A percentile compares a stretch with the other conserved stretches of the same genome.
These are phyloP conservation scores for Botia kubotai DNA, from an alignment of 2,797 vertebrate species.

Conservation along the genomic window DNA sequence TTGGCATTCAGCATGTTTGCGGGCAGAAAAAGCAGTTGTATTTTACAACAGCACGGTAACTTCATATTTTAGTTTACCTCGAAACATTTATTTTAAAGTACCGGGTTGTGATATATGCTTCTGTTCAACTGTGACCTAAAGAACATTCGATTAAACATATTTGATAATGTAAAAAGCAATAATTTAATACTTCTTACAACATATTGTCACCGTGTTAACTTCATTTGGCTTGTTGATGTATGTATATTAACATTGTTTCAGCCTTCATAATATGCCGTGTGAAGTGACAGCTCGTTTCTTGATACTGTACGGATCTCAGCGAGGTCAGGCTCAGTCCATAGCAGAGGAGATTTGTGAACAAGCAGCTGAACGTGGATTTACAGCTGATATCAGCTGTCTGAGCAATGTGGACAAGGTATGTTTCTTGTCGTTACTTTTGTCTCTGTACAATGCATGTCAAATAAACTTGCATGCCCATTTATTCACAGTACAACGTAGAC, in stretches of 20 bases:
- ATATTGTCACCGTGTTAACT: not conserved
- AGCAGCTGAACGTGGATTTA: constrained; percentile 80
- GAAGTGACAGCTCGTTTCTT: constrained; percentile 82
- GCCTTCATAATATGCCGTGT: constrained; percentile 71
- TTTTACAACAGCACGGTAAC: not conserved
- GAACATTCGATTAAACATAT: not conserved
- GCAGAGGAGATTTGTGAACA: constrained; percentile 89
- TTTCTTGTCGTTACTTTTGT: not conserved
- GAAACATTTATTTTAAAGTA: not conserved
- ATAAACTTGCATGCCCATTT: not conserved
- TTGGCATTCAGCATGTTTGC: not conserved
- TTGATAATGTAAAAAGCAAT: not conserved
- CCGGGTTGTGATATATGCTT: no score
- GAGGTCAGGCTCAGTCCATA: constrained; percentile 93
- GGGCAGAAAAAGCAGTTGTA: not conserved
- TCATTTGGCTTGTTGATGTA: not conserved
- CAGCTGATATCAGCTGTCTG: constrained; percentile 87
- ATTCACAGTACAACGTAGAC: constrained; percentile 86
- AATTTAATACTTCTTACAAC: not conserved
- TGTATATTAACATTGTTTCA: constrained; percentile 18
- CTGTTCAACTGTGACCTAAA: not conserved
- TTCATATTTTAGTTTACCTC: no score
- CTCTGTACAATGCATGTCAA: not conserved
- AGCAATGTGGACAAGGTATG: constrained; percentile 84
- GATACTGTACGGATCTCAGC: constrained; percentile 93